Percentiles rank a stretch among this genome's conserved stretches.
phyloP scores from a whole-genome alignment of 1,140 invertebrate genomes.

The Pachypeltis micranthus region DNA sequence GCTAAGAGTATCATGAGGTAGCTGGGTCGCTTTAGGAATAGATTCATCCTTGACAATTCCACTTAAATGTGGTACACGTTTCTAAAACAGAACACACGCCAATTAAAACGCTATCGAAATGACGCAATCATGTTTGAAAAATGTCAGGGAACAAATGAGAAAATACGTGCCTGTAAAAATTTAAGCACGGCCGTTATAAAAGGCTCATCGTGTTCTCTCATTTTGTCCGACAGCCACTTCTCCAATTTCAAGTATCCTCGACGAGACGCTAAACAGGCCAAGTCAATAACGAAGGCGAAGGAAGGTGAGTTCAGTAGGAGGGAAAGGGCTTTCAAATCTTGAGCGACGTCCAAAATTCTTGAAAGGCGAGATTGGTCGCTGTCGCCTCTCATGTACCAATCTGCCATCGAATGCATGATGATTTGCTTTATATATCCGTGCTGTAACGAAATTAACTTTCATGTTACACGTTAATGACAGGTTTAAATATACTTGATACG shows the following conservation, averaged over 20 bases:
- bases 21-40: constrained; percentile 64
- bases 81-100: constrained; percentile 47
- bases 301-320: constrained; percentile 84
- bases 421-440: constrained; percentile 51
- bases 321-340: constrained; percentile 90
- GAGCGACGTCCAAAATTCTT: constrained; percentile 89
- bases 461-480: background rate
- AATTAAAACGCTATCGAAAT: no score
- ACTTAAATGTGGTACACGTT: constrained; percentile 75
- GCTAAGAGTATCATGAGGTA: constrained; percentile 78
- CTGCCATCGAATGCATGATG: constrained; percentile 93
- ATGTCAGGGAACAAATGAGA: no score
- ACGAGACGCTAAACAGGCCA: constrained; percentile 90
- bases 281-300: constrained; percentile 92
- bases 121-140: no score
- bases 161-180: constrained; percentile 50
- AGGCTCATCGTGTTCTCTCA: constrained; percentile 81
- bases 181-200: constrained; percentile 77
- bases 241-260: constrained; percentile 95
- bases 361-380: constrained; percentile 86
- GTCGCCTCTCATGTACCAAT: constrained; percentile 87
- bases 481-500: no score
- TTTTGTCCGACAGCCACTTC: constrained; percentile 96
- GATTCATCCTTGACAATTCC: constrained; percentile 65
- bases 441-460: constrained; percentile 44